Evolutionary conservation across 2,888 invertebrate genomes (phyloP), one percentile per base, ranked within the genome.

Genomic region (Anthophora plumipes): DNA sequence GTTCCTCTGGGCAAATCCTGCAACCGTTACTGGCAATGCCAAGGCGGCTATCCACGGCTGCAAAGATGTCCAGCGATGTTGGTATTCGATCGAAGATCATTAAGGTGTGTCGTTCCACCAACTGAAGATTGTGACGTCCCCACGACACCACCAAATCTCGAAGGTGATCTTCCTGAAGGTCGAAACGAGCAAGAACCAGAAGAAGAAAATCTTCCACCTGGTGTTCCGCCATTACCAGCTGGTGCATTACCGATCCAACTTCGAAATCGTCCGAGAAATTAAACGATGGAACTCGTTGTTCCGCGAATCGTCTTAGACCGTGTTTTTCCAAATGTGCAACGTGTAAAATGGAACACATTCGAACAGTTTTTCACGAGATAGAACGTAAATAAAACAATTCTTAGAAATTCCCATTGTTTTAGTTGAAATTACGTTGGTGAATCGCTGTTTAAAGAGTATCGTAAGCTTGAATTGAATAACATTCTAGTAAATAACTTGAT

Each of bases 1-100:
- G 98, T 98, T 14, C 97, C 98, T 0, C 95, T 98, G 14, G 98
- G 98, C 89, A 98, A 98, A 94, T 98, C 98, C 68, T 98, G 98
- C 95, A 98, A 98, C 94, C 95, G 98, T 17, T 98, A 98, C 94
- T 98, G 98, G 98, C 97, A 98, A 92, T 98, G 98, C 92, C 98
- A 98, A 92, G 98, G 98, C 7, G 98, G 98, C 0, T 98, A 98
- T 94, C 98, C 98, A 8, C 96, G 98, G 75, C 95, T 98, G 8
- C 98, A 98, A 92, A 95, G 98, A 66, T 98, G 98, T 92, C 98
- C 98, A 0, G 98, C 98, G 50, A 98, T 97, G 97, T 94, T 98
- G 91, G 98, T 98, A 12, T 98, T 98, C 94, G 98, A 98, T 94
- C 95, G 96, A 87, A 95, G 97, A 85, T 97, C 97, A 0, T 93